Conservation (phyloP, 2,113 vertebrate genomes). For the Malurus melanocephalus region DNA sequence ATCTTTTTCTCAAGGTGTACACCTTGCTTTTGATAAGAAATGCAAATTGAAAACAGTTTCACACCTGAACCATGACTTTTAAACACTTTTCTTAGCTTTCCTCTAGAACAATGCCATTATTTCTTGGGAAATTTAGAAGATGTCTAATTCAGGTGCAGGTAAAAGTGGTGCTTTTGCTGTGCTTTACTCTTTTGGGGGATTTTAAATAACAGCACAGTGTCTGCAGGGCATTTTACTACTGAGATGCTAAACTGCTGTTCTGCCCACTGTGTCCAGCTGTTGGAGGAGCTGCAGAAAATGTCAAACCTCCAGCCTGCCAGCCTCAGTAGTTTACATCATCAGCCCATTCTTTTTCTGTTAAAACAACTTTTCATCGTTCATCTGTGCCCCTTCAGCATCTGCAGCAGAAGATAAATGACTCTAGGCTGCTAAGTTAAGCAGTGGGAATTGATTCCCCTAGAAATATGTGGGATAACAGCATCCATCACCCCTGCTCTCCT, state of each 20-base stretch:
- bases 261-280: background rate
- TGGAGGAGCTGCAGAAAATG: background rate
- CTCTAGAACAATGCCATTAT: background rate
- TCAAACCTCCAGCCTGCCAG: background rate
- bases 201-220: background rate
- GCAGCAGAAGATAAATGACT: background rate
- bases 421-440: background rate
- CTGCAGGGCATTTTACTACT: background rate
- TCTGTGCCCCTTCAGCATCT: background rate
- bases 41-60: background rate
- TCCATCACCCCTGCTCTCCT: background rate
- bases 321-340: background rate
- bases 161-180: background rate
- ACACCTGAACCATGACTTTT: background rate
- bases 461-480: background rate
- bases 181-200: background rate
- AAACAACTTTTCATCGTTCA: background rate
- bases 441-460: background rate
- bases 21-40: background rate
- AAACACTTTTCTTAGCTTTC: background rate
- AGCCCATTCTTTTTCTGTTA: background rate
- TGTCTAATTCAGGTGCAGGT: background rate
- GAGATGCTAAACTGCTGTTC: background rate
- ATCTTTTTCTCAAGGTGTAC: background rate
- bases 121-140: background rate